These are phyloP conservation scores for Venturia canescens DNA, from an alignment of 1,140 invertebrate genomes.

Conservation along the genomic window DNA sequence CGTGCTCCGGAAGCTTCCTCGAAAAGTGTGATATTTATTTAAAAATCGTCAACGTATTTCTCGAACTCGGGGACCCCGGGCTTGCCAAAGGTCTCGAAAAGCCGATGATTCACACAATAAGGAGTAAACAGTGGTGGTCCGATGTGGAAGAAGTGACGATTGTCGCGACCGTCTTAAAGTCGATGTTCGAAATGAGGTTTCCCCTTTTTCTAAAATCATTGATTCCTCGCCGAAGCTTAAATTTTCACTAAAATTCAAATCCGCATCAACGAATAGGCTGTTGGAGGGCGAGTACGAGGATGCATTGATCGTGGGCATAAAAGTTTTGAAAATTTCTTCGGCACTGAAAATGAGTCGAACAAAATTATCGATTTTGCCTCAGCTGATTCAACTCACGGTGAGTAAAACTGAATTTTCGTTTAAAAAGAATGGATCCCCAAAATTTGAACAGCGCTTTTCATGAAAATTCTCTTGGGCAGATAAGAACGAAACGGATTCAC, in stretches of 20 bases:
- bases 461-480: conserved; percentile 41
- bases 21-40: conserved; percentile 58
- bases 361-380: conserved; percentile 54
- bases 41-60: conserved; percentile 48
- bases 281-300: conserved; percentile 55
- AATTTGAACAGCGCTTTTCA: neutral
- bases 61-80: neutral
- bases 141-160: conserved; percentile 49
- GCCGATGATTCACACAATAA: conserved; percentile 47
- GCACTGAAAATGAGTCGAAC: conserved; percentile 45
- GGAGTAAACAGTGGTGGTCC: conserved; percentile 49
- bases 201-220: no score
- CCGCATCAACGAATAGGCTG: conserved; percentile 48
- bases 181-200: conserved; percentile 60
- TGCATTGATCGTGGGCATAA: conserved; percentile 52
- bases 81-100: conserved; percentile 53
- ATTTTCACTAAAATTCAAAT: conserved; percentile 10
- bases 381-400: conserved; percentile 60
- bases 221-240: neutral
- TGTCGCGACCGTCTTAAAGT: conserved; percentile 51
- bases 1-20: conserved; percentile 37
- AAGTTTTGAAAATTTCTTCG: conserved; percentile 52
- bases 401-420: neutral
- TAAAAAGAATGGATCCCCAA: neutral
- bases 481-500: conserved; percentile 58